Percentiles rank a stretch among this genome's conserved stretches.
These are phyloP conservation scores for Camponotus vicinus DNA, from an alignment of 1,140 invertebrate species.

Conservation along the genomic window DNA sequence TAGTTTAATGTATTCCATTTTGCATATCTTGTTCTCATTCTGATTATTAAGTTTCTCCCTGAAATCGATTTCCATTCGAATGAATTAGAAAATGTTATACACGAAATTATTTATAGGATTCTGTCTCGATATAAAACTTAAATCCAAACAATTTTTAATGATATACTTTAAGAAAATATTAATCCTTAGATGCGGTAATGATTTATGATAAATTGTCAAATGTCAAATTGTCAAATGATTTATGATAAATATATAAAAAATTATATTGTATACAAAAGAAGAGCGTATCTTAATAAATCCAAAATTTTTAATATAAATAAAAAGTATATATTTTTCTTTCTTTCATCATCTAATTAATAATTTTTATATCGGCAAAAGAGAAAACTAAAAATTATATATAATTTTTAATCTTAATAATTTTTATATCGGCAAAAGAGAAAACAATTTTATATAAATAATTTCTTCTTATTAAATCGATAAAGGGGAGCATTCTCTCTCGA, in stretches of 20 bases:
- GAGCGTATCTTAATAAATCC: not conserved
- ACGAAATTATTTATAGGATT: not conserved
- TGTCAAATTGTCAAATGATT: not conserved
- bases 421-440: not conserved
- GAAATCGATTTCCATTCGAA: not conserved
- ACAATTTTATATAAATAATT: not conserved
- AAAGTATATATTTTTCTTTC: too few species aligned
- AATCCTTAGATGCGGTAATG: not conserved
- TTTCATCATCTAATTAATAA: not conserved
- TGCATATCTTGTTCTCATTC: constrained; percentile 35
- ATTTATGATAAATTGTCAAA: not conserved
- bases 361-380: not conserved
- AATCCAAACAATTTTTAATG: not conserved
- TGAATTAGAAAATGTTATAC: not conserved
- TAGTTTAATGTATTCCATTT: constrained; percentile 13
- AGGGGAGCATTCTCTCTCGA: not conserved
- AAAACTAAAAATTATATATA: not conserved
- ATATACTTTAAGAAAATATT: not conserved
- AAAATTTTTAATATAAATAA: not conserved
- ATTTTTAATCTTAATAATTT: not conserved
- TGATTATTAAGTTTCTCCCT: constrained; percentile 73
- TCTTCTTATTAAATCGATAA: not conserved
- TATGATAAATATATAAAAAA: not conserved
- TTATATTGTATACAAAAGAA: not conserved
- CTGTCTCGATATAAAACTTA: not conserved